A percentile compares a stretch with the other conserved stretches of the same genome.
These are phyloP conservation scores for Garrulus glandarius DNA, from an alignment of 2,797 vertebrate species.

Conservation along the genomic window DNA sequence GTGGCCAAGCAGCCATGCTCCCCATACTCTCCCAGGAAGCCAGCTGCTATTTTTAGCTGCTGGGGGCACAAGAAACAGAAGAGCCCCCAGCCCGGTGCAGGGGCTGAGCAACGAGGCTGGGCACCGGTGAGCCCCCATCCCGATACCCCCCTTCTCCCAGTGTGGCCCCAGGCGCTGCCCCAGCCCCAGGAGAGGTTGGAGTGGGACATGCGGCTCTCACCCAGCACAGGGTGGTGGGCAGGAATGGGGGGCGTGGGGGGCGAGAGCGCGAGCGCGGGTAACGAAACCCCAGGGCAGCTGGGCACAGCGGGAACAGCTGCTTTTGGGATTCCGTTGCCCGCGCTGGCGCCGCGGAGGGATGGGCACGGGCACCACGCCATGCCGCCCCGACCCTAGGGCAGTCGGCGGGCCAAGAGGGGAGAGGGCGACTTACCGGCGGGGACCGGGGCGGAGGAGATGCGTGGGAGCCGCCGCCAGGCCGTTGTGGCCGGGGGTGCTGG, in stretches of 20 bases:
- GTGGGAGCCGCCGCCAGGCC: not conserved
- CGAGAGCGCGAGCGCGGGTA: constrained; percentile 83
- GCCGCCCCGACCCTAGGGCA: not conserved
- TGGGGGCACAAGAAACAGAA: not conserved
- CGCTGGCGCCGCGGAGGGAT: not conserved
- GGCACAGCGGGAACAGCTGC: constrained; percentile 88
- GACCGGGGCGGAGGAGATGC: not conserved
- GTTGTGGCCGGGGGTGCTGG: not conserved
- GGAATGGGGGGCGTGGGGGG: not conserved
- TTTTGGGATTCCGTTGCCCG: constrained; percentile 99
- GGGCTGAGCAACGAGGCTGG: not conserved
- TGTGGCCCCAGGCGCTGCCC: rapidly evolving
- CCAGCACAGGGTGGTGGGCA: not conserved
- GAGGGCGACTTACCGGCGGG: not conserved
- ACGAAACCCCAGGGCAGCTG: constrained; percentile 97
- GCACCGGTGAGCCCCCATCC: rapidly evolving
- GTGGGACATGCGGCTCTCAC: not conserved
- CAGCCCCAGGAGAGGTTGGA: not conserved
- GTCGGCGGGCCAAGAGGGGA: not conserved
- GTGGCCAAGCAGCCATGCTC: not conserved
- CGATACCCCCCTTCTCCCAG: not conserved
- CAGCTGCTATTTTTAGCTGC: constrained; percentile 57
- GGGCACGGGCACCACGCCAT: not conserved
- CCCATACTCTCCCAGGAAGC: constrained; percentile 56
- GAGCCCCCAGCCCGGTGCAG: rapidly evolving